Base-by-base conservation (phyloP, 1,140 invertebrate species). In the Carposina sasakii region DNA sequence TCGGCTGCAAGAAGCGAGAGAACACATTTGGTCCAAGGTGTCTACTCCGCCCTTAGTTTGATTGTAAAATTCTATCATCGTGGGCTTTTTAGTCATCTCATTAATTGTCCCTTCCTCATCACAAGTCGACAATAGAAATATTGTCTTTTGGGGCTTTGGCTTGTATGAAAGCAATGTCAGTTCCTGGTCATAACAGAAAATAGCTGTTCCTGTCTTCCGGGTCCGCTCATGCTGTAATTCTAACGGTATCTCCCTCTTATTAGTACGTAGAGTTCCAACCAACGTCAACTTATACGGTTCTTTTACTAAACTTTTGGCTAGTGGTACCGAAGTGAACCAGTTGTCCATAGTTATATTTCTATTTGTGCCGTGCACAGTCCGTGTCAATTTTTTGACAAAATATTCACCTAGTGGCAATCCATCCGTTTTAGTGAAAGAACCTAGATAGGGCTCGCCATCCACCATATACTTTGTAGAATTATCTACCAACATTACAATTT, bases 21-120 rank as follows among this genome's bases (percentile, higher is more conserved):
- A 33, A 43, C 63, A 75, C 34, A 62, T 54, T 53, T 67, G 48
- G 56, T 85, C 71, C 36, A 75, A 66, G 10, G 43, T 67, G 60
- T 81, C 68, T 1, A 82, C 74, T 8, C 70, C 76, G 13, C 63
- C 57, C 64, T 85, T 86, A 2, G 66, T 79, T 22, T 51, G 10
- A 61, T 87, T 85, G 46, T 85, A 86, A 46, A 67, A 67, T 34
- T 54, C 28, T 28, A 85, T 67, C 4, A 85, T 71, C 28, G 76
- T 56, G 10, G 78, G 75, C 52, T 77, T 82, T 41, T 59, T 63
- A 34, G 42, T 52, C 26, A 47, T 50, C 21, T 48, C 6, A 48
- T 67, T 54, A 17, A 57, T 45, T n/a, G 23, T 36, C 20, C 49
- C 42, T 37, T 58, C 46, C 16, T 54, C 46, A 17, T 64, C 40